Evolutionary conservation across 2,888 invertebrate species (phyloP).

Genomic region (Amiota communis): DNA sequence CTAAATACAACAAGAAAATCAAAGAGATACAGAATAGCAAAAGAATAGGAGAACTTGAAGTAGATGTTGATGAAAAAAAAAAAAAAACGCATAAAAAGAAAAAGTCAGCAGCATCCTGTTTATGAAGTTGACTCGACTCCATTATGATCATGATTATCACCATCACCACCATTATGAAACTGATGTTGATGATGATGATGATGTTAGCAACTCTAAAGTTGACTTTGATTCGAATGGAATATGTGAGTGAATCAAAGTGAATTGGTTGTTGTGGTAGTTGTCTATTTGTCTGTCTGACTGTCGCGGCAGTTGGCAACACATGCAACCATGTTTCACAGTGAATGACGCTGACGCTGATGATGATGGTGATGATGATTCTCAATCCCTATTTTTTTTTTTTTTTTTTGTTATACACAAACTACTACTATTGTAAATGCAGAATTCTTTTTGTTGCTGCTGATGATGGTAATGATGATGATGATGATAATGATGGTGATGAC

Average conservation of each 20-base stretch:
- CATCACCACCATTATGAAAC: no score
- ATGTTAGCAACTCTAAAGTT: no score
- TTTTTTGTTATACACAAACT: neutral
- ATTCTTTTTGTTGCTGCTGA: neutral
- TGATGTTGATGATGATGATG: no score
- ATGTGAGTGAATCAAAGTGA: no score
- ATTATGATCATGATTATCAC: no score
- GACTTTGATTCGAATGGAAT: no score
- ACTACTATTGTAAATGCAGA: neutral
- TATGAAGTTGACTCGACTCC: no score
- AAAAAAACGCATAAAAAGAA: no score
- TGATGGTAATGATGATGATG: conserved; percentile 5
- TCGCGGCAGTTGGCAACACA: neutral
- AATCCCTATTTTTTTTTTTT: conserved; percentile 6
- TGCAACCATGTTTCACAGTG: neutral
- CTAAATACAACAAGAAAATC: neutral
- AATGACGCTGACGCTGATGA: neutral
- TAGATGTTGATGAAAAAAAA: neutral
- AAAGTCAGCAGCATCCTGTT: no score
- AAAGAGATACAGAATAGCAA: neutral
- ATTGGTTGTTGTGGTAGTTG: neutral
- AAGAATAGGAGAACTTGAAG: neutral
- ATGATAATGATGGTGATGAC: neutral
- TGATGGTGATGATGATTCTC: neutral
- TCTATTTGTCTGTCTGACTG: neutral